phyloP scores from a whole-genome alignment of 1,140 invertebrate genomes.

The Scylla paramamosain region DNA sequence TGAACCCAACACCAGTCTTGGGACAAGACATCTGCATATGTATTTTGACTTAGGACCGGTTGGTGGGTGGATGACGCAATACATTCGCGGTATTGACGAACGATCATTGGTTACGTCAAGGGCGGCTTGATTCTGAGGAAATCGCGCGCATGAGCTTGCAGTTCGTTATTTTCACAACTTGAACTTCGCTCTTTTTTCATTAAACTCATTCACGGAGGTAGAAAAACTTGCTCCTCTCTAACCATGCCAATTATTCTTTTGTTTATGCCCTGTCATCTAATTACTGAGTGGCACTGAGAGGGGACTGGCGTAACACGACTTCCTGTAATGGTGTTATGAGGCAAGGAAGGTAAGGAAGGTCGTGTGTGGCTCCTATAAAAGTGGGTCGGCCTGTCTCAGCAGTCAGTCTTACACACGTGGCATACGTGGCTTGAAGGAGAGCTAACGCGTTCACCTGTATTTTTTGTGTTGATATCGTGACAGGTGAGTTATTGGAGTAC shows the following conservation, averaged over 20 bases:
- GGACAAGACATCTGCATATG: neutral
- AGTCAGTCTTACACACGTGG: neutral
- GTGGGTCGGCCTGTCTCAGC: neutral
- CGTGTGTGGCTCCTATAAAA: neutral
- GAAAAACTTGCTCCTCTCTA: too few species aligned
- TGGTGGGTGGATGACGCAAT: neutral
- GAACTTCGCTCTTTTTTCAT: too few species aligned
- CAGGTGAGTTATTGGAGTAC: too few species aligned
- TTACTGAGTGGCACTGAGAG: too few species aligned
- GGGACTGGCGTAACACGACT: too few species aligned
- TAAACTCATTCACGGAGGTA: too few species aligned
- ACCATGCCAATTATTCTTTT: too few species aligned
- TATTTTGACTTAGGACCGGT: neutral
- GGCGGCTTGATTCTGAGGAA: neutral
- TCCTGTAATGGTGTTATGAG: too few species aligned
- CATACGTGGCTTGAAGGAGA: slow-evolving; percentile 10
- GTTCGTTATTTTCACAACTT: too few species aligned
- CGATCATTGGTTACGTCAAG: neutral
- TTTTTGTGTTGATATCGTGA: too few species aligned
- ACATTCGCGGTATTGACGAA: neutral
- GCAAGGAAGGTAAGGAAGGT: too few species aligned
- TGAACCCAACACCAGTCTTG: neutral
- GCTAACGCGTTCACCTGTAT: neutral
- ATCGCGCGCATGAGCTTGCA: neutral
- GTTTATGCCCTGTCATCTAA: too few species aligned